Conservation (phyloP, 1,140 invertebrate species). For the Cyclargus thomasi region DNA sequence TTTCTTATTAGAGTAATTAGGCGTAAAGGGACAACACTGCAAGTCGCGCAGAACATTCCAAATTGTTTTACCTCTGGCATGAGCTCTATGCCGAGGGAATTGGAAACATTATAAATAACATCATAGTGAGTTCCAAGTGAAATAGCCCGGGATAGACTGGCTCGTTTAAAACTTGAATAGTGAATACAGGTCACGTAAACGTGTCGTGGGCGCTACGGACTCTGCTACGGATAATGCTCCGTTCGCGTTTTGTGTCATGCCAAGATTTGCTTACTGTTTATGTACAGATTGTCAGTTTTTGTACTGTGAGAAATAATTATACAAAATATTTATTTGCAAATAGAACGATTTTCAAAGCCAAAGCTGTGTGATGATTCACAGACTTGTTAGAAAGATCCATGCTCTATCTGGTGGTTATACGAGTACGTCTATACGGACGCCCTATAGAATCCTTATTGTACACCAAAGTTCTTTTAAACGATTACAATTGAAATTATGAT, state of each 20-base stretch:
- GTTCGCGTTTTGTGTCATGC: background rate
- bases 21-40: background rate
- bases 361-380: no score
- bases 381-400: no score
- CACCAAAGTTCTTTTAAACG: no score
- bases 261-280: background rate
- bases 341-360: no score
- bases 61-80: no score
- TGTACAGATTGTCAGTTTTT: background rate
- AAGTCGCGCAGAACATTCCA: background rate
- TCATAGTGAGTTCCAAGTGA: no score
- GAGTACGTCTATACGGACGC: no score
- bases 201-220: background rate
- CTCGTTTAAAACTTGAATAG: background rate
- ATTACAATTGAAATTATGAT: no score
- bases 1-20: background rate
- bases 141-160: background rate
- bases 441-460: no score
- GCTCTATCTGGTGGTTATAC: no score
- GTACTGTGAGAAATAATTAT: background rate
- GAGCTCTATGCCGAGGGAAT: no score
- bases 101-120: no score
- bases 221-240: background rate
- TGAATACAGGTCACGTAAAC: background rate
- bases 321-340: background rate